Evolutionary conservation across 2,888 invertebrate genomes (phyloP).

Genomic region (Synergus gifuensis): DNA sequence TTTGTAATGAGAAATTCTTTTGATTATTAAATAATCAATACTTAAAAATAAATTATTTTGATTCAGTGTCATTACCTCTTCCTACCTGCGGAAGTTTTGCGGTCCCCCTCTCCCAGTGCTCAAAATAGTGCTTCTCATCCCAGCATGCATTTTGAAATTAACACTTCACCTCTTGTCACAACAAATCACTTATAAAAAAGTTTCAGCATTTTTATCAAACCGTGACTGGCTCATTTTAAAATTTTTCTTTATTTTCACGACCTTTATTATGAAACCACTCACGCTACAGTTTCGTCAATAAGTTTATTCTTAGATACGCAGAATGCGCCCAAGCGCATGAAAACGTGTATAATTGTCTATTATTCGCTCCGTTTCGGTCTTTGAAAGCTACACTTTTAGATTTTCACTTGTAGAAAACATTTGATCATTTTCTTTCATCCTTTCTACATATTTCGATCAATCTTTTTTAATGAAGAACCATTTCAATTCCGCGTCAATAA

Average conservation of each 20-base stretch:
- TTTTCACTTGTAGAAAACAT: not conserved
- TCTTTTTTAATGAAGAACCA: not conserved
- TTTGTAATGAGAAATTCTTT: not conserved
- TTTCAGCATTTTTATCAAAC: not conserved
- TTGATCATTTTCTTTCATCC: not conserved
- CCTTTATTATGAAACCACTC: slow-evolving; percentile 40
- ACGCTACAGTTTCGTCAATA: slow-evolving; percentile 12
- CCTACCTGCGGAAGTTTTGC: slow-evolving; percentile 56
- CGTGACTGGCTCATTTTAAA: slow-evolving; percentile 43
- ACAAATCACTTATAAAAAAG: slow-evolving; percentile 45
- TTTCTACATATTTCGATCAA: not conserved
- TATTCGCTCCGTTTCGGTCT: not conserved
- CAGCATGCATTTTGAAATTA: slow-evolving; percentile 66
- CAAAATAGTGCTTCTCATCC: slow-evolving; percentile 71
- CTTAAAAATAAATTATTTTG: not conserved
- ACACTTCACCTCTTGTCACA: slow-evolving; percentile 14
- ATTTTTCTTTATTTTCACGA: slow-evolving; percentile 44
- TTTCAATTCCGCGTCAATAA: not conserved
- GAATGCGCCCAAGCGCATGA: slow-evolving; percentile 16
- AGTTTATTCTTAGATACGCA: slow-evolving; percentile 32
- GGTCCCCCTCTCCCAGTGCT: slow-evolving; percentile 54
- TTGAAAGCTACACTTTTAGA: not conserved
- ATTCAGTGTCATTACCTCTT: slow-evolving; percentile 56
- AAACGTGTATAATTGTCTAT: slow-evolving; percentile 29
- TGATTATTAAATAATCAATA: not conserved